Evolutionary conservation across 2,888 invertebrate species (phyloP).

Genomic region (Sturmia bella): DNA sequence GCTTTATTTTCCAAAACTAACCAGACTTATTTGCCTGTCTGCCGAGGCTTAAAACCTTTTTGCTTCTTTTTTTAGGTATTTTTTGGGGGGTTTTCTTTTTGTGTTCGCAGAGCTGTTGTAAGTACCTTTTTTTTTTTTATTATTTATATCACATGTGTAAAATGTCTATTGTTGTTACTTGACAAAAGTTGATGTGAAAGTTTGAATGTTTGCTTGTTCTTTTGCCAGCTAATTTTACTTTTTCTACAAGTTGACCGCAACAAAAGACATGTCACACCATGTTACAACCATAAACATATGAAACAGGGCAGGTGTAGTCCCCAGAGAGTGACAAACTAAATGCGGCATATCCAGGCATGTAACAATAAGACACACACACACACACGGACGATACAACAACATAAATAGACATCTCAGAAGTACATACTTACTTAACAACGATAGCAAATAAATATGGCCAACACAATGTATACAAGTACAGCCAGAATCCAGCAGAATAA

Average conservation of each 20-base stretch:
- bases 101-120: not conserved
- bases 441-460: constrained; percentile 40
- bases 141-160: constrained; percentile 24
- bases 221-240: constrained; percentile 27
- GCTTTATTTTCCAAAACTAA: constrained; percentile 75
- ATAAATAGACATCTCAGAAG: constrained; percentile 1
- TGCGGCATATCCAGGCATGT: constrained; percentile 50
- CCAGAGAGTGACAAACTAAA: constrained; percentile 50
- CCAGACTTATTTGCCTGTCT: constrained; percentile 78
- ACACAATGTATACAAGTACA: constrained; percentile 20
- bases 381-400: no score
- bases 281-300: constrained; percentile 71
- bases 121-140: constrained; percentile 37
- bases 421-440: not conserved
- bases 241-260: constrained; percentile 77
- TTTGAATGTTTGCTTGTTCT: constrained; percentile 42
- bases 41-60: constrained; percentile 36
- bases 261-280: constrained; percentile 80
- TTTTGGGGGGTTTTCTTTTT: constrained; percentile 18
- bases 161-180: constrained; percentile 42
- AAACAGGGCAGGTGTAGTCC: constrained; percentile 68
- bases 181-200: constrained; percentile 63
- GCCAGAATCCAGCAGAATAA: not conserved
- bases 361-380: constrained; percentile 5
- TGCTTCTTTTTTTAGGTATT: no score